phyloP scores from a whole-genome alignment of 64 coral and sea anemone genomes.

The Stichodactyla mertensii region DNA sequence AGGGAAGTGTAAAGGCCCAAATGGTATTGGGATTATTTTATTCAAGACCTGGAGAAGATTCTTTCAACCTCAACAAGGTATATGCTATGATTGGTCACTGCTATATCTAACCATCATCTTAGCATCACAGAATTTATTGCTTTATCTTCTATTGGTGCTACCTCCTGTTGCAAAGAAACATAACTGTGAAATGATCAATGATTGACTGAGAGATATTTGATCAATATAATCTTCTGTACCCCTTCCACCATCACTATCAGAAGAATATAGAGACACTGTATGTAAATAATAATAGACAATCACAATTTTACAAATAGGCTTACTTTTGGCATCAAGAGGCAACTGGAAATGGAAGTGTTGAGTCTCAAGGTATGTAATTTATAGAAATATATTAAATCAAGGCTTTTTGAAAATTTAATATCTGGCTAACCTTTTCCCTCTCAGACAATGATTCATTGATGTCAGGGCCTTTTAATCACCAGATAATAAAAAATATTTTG shows the following conservation, averaged over 20 bases:
- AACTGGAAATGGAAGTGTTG: constrained; percentile 95
- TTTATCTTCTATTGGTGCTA: neutral
- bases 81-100: neutral
- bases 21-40: constrained; percentile 94
- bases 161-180: neutral
- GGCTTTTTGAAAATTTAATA: no score
- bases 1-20: constrained; percentile 75
- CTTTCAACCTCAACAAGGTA: constrained; percentile 88
- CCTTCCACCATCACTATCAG: neutral
- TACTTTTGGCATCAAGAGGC: constrained; percentile 99
- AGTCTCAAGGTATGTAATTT: constrained; percentile 84
- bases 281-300: no score
- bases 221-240: neutral
- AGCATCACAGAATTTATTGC: neutral
- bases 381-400: neutral
- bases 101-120: neutral
- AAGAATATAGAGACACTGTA: no score
- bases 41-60: constrained; percentile 66
- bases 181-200: no score
- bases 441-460: neutral
- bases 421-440: neutral
- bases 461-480: no score
- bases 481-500: neutral
- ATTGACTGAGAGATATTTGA: neutral
- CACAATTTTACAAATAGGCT: constrained; percentile 32